Evolutionary conservation across 2,888 invertebrate genomes (phyloP).

Genomic region (Encarsia formosa): DNA sequence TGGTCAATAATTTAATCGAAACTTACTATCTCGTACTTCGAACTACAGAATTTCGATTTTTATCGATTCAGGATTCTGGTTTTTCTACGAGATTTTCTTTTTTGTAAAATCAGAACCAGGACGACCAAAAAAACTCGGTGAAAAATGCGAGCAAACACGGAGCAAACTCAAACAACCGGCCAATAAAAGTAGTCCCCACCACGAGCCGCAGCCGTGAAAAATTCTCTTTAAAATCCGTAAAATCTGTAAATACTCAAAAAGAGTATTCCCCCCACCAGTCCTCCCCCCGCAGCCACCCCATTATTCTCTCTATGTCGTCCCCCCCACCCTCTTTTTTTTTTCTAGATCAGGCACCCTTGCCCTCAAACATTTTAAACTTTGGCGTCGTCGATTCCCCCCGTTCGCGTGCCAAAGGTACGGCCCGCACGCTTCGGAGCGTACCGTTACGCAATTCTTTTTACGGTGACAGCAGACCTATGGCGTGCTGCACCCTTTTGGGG

Average conservation of each 20-base stretch:
- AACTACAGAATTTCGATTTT: too few species aligned
- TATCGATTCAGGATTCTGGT: too few species aligned
- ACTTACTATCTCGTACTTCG: too few species aligned
- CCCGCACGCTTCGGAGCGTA: slow-evolving; percentile 19
- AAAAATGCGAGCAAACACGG: too few species aligned
- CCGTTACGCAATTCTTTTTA: slow-evolving; percentile 38
- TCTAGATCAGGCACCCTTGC: slow-evolving; percentile 40
- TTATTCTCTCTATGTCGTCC: slow-evolving; percentile 4
- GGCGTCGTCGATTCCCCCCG: slow-evolving; percentile 28
- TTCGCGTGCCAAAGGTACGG: slow-evolving; percentile 27
- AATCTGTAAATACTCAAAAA: background rate
- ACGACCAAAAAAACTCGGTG: too few species aligned
- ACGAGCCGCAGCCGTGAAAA: background rate
- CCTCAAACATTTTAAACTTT: slow-evolving; percentile 48
- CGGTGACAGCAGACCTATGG: slow-evolving; percentile 24
- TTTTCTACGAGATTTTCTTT: too few species aligned
- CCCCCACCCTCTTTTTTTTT: slow-evolving; percentile 19
- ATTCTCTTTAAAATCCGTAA: slow-evolving; percentile 21
- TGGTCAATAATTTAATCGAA: too few species aligned
- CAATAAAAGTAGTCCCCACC: too few species aligned
- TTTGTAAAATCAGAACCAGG: too few species aligned
- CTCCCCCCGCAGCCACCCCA: slow-evolving; percentile 3
- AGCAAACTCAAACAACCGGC: too few species aligned
- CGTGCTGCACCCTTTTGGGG: slow-evolving; percentile 21
- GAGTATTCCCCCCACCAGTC: background rate